phyloP scores from a whole-genome alignment of 2,113 vertebrate species.

The Brienomyrus brachyistius region DNA sequence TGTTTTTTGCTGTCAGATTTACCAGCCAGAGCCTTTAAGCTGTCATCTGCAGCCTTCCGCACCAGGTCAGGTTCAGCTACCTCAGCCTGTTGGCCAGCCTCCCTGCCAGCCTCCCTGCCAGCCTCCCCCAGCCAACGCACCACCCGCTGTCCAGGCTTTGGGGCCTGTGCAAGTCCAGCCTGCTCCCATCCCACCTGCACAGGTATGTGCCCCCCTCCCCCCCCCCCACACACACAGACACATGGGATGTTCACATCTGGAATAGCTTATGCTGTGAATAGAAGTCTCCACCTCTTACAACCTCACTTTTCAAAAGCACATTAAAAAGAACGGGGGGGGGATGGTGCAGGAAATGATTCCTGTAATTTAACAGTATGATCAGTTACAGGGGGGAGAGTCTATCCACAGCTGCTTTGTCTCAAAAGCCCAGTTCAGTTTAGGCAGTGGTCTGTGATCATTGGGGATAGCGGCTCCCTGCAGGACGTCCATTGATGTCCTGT shows the following conservation, averaged over 20 bases:
- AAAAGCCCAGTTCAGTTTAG: neutral
- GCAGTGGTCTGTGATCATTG: neutral
- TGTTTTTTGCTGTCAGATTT: conserved; percentile 47
- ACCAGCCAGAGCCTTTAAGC: conserved; percentile 58
- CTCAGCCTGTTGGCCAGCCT: conserved; percentile 63
- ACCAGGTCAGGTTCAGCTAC: conserved; percentile 66
- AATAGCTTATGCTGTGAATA: neutral
- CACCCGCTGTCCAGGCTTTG: conserved; percentile 43
- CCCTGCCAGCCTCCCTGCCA: conserved; percentile 48
- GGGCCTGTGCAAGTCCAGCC: conserved; percentile 51
- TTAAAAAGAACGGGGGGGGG: no score
- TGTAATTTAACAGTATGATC: neutral
- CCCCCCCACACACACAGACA: no score
- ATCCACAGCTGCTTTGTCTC: neutral
- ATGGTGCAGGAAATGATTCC: neutral
- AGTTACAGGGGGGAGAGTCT: neutral
- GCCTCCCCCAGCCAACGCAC: conserved; percentile 53
- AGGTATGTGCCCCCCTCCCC: neutral
- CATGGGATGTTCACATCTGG: neutral
- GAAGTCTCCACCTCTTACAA: neutral
- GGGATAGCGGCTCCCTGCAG: neutral
- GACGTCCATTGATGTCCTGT: neutral
- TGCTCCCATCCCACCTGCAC: neutral
- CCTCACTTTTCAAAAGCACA: neutral
- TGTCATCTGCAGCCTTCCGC: conserved; percentile 63